phyloP scores from a whole-genome alignment of 2,113 vertebrate species.

The Vidua macroura region DNA sequence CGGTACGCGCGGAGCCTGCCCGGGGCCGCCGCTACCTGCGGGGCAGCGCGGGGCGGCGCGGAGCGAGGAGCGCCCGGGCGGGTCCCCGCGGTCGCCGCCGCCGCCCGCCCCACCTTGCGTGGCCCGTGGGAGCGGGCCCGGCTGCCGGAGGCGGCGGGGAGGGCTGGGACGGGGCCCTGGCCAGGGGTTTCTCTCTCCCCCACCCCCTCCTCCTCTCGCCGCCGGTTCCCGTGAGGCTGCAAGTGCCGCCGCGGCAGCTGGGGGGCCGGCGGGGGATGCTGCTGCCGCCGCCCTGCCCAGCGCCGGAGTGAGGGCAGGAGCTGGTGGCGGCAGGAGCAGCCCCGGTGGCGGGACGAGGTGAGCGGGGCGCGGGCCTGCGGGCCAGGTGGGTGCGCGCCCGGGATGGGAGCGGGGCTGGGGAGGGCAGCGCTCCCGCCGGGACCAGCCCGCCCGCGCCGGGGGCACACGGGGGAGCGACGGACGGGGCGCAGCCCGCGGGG shows the following conservation, averaged over 20 bases:
- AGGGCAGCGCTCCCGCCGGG: neutral
- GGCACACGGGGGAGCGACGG: neutral
- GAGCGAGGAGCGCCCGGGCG: neutral
- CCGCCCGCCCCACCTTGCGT: neutral
- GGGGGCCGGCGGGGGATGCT: constrained; percentile 41
- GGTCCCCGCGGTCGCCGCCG: neutral
- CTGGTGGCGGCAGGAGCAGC: constrained; percentile 26
- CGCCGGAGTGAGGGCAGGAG: constrained; percentile 23
- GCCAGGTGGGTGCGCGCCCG: neutral
- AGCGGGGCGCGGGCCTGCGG: neutral
- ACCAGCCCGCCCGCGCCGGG: neutral
- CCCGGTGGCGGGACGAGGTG: constrained; percentile 25
- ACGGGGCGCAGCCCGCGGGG: neutral
- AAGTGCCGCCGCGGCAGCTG: constrained; percentile 43
- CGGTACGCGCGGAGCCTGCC: neutral
- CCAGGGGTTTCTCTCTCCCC: constrained; percentile 13
- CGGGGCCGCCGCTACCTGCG: neutral
- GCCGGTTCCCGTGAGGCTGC: constrained; percentile 34
- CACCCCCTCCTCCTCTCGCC: neutral
- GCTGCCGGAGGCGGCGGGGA: neutral
- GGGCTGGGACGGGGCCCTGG: neutral
- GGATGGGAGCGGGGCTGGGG: neutral
- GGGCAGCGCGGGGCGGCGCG: neutral
- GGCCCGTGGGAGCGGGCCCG: neutral
- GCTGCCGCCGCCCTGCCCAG: constrained; percentile 43